phyloP scores from a whole-genome alignment of 1,140 invertebrate species.

The Euwallacea fornicatus region DNA sequence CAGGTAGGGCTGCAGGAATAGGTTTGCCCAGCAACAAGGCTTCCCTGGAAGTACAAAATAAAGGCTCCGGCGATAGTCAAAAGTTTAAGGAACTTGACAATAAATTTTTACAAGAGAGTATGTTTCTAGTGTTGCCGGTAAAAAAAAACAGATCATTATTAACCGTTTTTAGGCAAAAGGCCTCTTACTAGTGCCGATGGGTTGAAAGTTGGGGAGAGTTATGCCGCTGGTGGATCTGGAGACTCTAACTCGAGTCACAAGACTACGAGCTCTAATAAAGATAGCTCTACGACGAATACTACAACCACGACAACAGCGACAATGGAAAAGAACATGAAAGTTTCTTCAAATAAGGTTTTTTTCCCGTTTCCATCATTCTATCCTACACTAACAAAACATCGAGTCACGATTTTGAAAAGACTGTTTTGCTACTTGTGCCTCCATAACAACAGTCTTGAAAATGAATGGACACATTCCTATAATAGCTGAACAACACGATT shows the following conservation, averaged over 20 bases:
- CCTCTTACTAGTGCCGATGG: conserved; percentile 11
- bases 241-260: conserved; percentile 67
- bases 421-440: background rate
- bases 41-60: conserved; percentile 53
- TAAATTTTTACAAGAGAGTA: conserved; percentile 11
- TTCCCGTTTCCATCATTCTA: too few relatives aligned
- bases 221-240: conserved; percentile 49
- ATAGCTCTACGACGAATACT: conserved; percentile 60
- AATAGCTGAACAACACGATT: background rate
- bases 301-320: conserved; percentile 59
- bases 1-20: conserved; percentile 82
- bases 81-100: conserved; percentile 14
- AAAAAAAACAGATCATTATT: background rate
- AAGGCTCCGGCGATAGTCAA: conserved; percentile 10
- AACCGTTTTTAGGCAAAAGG: conserved; percentile 21
- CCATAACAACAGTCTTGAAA: too few relatives aligned
- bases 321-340: conserved; percentile 70
- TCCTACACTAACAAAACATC: background rate
- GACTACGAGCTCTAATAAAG: conserved; percentile 60
- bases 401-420: background rate
- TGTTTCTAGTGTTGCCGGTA: background rate
- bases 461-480: too few relatives aligned
- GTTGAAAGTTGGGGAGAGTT: conserved; percentile 41
- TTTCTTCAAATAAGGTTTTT: conserved; percentile 26
- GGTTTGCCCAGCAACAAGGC: conserved; percentile 78